Base-by-base conservation (phyloP, 2,113 vertebrate genomes). In the Oryzias javanicus region DNA sequence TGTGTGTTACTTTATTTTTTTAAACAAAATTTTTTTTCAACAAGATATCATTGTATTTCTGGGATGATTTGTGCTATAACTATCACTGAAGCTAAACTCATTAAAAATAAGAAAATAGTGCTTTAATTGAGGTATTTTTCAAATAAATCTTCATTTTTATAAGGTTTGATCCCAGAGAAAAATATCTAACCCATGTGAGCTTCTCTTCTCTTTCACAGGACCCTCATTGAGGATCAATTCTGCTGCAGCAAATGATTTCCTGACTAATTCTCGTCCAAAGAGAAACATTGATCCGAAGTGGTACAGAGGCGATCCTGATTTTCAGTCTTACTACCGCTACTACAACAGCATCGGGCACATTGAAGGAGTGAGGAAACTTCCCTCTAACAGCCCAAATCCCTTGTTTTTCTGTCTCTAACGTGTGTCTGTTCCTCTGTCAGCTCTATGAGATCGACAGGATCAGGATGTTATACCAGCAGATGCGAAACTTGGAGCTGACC, bases 301-400 rank as follows among this genome's bases (percentile, higher is more conserved):
- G 91, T 72, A 88, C 72, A 63, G 65, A 51, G 57, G 64, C 19
- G 58, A 47, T 14, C 89, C 89, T 2, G 87, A 91, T 46, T 90
- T 91, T 68, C 89, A 91, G 74, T 87, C 88, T 47, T 92, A 90
- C 64, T 92, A 91, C 66, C 81, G 84, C 20, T 90, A 74, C 78
- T 92, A 91, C 74, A 90, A 78, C 84, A 91, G 88, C 63, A 92
- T 91, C 6, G 90, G 90, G 1, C 89, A 92, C 76, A 62, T 55
- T 16, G 89, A 92, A 61, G 91, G 89, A 47, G 91, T 92, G 19
- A 47, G 46, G n/a, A 12, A 47, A 29, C 54, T 8, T 20, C n/a
- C 7, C 4, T 41, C 2, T 19, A 6, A 58, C 2, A 29, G 4
- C 16, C 47, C 1, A 52, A 27, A 5, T 17, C 5, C 49, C 16